Percentiles rank a stretch among this genome's conserved stretches.
Conservation (phyloP, 1,140 invertebrate species). For the Ceratosolen solmsi region DNA sequence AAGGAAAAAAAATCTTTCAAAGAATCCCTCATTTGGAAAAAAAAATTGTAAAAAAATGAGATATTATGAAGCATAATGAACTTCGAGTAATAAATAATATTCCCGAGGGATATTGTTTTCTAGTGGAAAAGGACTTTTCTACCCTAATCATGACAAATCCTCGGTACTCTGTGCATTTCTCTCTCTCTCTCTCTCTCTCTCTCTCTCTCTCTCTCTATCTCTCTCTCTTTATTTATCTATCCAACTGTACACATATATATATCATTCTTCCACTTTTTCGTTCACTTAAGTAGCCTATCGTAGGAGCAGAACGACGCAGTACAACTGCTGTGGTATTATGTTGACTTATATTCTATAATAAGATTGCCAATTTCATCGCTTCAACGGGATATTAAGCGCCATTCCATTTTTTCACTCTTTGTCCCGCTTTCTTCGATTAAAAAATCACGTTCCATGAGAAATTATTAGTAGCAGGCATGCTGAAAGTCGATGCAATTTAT, state of each 20-base stretch:
- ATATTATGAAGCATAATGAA: conserved; percentile 25
- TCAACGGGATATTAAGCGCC: conserved; percentile 40
- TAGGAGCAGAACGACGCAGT: neutral
- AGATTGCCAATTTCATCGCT: conserved; percentile 60
- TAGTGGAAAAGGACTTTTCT: conserved; percentile 49
- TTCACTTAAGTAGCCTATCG: conserved; percentile 2
- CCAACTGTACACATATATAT: conserved; percentile 3
- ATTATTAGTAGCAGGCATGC: neutral
- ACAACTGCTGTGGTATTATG: conserved; percentile 53
- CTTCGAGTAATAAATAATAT: conserved; percentile 33
- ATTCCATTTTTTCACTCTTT: conserved; percentile 46
- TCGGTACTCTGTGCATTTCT: conserved; percentile 48
- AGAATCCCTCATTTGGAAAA: neutral
- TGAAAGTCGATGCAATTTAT: too few relatives aligned
- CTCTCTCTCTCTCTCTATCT: neutral
- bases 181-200: neutral
- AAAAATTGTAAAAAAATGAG: neutral
- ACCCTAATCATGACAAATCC: conserved; percentile 56
- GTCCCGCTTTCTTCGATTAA: neutral
- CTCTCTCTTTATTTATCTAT: neutral
- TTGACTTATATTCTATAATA: conserved; percentile 58
- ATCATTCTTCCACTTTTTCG: conserved; percentile 12
- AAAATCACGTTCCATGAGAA: conserved; percentile 2
- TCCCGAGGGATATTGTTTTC: conserved; percentile 59
- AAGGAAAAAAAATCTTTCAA: neutral